Percentiles rank a stretch among this genome's conserved stretches.
Evolutionary conservation across 2,888 invertebrate genomes (phyloP).

Genomic region (Tanypteryx hageni): DNA sequence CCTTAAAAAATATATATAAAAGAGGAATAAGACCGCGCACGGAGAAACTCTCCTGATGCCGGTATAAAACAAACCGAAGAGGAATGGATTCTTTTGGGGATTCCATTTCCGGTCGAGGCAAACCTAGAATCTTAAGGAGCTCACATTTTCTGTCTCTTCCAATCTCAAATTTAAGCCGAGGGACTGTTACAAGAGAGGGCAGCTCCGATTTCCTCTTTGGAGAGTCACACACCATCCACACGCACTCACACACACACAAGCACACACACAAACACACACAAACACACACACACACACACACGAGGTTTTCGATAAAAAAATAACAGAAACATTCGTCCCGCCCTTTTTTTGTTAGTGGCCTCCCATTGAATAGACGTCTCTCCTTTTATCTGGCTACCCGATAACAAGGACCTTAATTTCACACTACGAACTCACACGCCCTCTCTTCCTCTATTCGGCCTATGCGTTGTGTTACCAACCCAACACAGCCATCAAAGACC

Average conservation of each 20-base stretch:
- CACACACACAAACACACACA: too few species aligned
- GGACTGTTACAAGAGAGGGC: not conserved
- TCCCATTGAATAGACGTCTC: not conserved
- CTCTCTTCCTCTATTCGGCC: too few species aligned
- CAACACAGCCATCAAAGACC: not conserved
- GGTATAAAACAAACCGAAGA: not conserved
- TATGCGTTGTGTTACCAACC: not conserved
- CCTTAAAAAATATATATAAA: not conserved
- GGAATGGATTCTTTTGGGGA: not conserved
- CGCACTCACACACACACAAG: too few species aligned
- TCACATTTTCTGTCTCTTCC: not conserved
- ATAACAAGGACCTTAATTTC: not conserved
- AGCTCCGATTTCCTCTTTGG: not conserved
- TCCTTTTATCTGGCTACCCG: not conserved
- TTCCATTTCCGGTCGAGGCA: not conserved
- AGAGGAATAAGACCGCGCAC: not conserved
- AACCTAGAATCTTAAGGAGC: not conserved
- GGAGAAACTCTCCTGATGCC: not conserved
- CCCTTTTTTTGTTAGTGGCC: not conserved
- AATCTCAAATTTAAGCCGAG: too few species aligned
- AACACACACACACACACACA: too few species aligned
- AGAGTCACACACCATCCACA: not conserved
- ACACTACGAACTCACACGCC: not conserved
- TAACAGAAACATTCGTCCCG: not conserved
- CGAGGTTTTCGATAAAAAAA: not conserved